These are phyloP conservation scores for Clarias gariepinus DNA, from an alignment of 2,113 vertebrate genomes.

Conservation along the genomic window DNA sequence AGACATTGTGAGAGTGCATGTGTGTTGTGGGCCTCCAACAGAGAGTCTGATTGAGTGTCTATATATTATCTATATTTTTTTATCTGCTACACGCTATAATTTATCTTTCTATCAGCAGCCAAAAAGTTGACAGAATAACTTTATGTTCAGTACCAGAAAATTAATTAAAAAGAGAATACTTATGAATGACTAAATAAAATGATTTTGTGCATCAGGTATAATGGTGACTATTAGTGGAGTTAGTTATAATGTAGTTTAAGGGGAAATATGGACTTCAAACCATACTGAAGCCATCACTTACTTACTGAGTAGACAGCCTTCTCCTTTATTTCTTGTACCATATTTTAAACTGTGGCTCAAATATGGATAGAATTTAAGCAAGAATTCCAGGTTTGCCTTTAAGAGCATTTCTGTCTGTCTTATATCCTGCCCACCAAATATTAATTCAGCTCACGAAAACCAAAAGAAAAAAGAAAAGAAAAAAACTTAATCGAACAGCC, in stretches of 20 bases:
- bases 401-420: not conserved
- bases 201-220: not conserved
- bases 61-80: not conserved
- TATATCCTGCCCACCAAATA: not conserved
- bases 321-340: not conserved
- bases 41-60: slow-evolving; percentile 59
- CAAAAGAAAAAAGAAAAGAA: no score
- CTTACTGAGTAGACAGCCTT: not conserved
- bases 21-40: slow-evolving; percentile 58
- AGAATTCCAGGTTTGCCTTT: not conserved
- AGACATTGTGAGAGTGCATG: not conserved
- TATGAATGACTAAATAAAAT: no score
- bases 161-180: not conserved
- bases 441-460: not conserved
- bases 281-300: not conserved
- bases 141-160: not conserved
- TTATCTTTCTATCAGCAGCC: not conserved
- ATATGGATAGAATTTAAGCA: not conserved
- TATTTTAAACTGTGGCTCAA: not conserved
- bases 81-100: not conserved
- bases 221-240: not conserved
- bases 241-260: not conserved
- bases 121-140: not conserved
- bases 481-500: not conserved
- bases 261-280: not conserved